A percentile compares a stretch with the other conserved stretches of the same genome.
These are phyloP conservation scores for Macrosiphum euphorbiae DNA, from an alignment of 2,888 invertebrate species.

Conservation along the genomic window DNA sequence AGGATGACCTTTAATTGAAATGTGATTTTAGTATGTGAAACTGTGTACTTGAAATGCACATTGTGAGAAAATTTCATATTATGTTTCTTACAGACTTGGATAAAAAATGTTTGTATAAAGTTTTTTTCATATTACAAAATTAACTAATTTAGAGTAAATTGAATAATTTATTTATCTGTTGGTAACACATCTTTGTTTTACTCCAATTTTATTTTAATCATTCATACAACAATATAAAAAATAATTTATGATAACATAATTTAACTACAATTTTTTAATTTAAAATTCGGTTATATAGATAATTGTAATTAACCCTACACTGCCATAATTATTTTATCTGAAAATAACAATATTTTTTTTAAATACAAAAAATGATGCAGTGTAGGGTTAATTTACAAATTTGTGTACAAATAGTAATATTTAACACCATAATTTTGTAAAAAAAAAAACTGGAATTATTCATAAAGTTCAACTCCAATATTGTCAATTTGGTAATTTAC, in stretches of 20 bases:
- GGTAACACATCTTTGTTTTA: too few species aligned
- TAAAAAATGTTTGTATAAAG: background rate
- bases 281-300: background rate
- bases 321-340: too few species aligned
- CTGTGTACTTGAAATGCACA: background rate
- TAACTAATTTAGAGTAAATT: background rate
- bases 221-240: background rate
- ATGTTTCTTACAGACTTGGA: background rate
- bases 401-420: background rate
- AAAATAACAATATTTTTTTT: too few species aligned
- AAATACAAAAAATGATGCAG: too few species aligned
- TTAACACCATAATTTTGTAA: background rate
- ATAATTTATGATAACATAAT: background rate
- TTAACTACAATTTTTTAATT: background rate
- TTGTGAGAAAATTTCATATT: background rate
- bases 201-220: background rate
- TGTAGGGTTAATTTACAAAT: too few species aligned
- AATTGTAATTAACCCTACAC: background rate
- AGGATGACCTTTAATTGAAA: background rate
- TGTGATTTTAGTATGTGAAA: background rate
- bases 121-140: background rate
- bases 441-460: background rate
- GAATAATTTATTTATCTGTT: too few species aligned
- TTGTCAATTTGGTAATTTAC: background rate
- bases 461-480: background rate